Evolutionary conservation across 2,797 vertebrate species (phyloP).

Genomic region (Anabacerthia variegaticeps): DNA sequence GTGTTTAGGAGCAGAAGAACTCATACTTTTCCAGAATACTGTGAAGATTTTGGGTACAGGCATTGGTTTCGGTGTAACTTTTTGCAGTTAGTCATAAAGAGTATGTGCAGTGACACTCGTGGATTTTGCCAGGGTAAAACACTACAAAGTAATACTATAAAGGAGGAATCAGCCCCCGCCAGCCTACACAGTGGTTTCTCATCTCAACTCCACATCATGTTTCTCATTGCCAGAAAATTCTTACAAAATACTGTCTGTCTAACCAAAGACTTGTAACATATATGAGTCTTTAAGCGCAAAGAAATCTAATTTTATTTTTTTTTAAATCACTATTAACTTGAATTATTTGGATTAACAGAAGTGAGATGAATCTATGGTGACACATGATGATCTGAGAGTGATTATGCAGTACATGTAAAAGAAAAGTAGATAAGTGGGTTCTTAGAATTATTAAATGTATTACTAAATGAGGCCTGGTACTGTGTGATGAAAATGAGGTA

Average conservation of each 20-base stretch:
- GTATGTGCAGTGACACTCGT: not conserved
- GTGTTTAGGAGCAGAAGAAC: not conserved
- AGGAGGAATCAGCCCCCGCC: not conserved
- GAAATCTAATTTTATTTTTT: not conserved
- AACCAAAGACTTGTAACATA: not conserved
- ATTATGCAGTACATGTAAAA: conserved; percentile 4
- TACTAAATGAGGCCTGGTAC: conserved; percentile 47
- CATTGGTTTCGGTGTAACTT: not conserved
- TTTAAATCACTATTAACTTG: not conserved
- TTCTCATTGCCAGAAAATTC: not conserved
- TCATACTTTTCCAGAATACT: not conserved
- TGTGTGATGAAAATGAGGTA: conserved; percentile 54
- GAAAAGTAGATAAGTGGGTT: conserved; percentile 37
- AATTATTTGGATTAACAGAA: conserved; percentile 59
- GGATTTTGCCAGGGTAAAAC: not conserved
- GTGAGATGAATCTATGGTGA: not conserved
- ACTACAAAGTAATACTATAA: not conserved
- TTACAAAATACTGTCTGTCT: not conserved
- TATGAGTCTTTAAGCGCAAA: not conserved
- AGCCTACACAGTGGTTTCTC: not conserved
- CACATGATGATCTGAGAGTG: conserved; percentile 34
- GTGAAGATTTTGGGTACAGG: not conserved
- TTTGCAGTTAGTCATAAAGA: not conserved
- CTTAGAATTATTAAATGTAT: conserved; percentile 53
- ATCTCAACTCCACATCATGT: not conserved